These are phyloP conservation scores for Jacana jacana DNA, from an alignment of 2,113 vertebrate genomes.

Conservation along the genomic window DNA sequence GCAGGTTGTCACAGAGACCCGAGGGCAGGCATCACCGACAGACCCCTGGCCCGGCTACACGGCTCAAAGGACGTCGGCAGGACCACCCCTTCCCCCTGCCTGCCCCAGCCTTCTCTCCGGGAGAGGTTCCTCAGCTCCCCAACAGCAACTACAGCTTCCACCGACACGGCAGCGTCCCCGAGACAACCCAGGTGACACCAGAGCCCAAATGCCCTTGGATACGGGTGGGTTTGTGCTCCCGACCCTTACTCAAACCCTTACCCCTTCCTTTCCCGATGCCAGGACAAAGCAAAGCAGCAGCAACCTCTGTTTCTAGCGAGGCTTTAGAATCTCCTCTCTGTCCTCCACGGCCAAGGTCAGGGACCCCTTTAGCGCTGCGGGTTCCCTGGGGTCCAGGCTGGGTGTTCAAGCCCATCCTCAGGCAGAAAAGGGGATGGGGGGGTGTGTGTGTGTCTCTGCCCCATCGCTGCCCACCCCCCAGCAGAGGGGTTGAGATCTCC, in stretches of 20 bases:
- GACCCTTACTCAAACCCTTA: not conserved
- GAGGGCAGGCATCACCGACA: fast-evolving
- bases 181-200: not conserved
- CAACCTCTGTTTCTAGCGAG: fast-evolving
- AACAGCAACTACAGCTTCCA: not conserved
- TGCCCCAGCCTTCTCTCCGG: not conserved
- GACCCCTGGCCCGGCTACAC: not conserved
- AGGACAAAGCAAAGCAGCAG: not conserved
- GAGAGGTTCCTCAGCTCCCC: not conserved
- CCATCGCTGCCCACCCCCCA: fast-evolving
- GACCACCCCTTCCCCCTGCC: not conserved
- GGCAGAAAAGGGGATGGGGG: fast-evolving
- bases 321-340: not conserved
- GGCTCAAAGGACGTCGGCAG: not conserved
- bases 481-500: not conserved
- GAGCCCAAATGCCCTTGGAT: not conserved
- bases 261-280: not conserved
- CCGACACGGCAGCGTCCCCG: fast-evolving
- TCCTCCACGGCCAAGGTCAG: not conserved
- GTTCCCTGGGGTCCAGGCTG: fast-evolving
- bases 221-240: fast-evolving
- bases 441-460: not conserved
- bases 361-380: not conserved
- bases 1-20: not conserved
- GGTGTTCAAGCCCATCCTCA: not conserved